Percentiles rank a stretch among this genome's conserved stretches.
phyloP scores from a whole-genome alignment of 2,888 invertebrate genomes.

The Heliconius ismenius region DNA sequence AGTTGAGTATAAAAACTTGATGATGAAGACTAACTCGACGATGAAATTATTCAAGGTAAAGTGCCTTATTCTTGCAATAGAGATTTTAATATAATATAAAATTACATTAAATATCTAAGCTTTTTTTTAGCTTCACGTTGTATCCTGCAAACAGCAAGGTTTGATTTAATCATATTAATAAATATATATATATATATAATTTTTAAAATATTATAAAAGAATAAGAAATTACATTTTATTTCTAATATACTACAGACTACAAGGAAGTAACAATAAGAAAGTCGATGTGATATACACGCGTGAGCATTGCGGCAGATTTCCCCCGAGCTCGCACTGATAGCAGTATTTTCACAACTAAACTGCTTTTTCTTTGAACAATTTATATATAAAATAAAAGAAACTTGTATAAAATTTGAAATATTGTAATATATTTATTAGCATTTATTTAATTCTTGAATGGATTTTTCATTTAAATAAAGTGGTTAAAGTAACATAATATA shows the following conservation, averaged over 20 bases:
- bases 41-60: too few species aligned
- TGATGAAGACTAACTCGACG: too few species aligned
- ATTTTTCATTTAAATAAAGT: not conserved
- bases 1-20: too few species aligned
- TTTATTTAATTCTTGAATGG: not conserved
- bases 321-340: slow-evolving; percentile 39
- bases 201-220: not conserved
- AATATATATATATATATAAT: not conserved
- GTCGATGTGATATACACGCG: slow-evolving; percentile 35
- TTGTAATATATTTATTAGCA: not conserved
- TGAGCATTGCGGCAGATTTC: slow-evolving; percentile 41
- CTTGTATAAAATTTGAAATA: not conserved
- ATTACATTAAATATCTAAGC: too few species aligned
- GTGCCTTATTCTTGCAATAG: too few species aligned
- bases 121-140: too few species aligned
- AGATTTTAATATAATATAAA: too few species aligned
- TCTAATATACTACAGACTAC: not conserved
- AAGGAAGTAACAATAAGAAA: slow-evolving; percentile 26
- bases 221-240: not conserved
- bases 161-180: not conserved
- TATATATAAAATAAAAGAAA: slow-evolving; percentile 18
- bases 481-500: too few species aligned
- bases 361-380: slow-evolving; percentile 31
- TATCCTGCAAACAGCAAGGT: too few species aligned
- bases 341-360: slow-evolving; percentile 37